phyloP scores from a whole-genome alignment of 2,797 vertebrate species.

The Hybognathus amarus region DNA sequence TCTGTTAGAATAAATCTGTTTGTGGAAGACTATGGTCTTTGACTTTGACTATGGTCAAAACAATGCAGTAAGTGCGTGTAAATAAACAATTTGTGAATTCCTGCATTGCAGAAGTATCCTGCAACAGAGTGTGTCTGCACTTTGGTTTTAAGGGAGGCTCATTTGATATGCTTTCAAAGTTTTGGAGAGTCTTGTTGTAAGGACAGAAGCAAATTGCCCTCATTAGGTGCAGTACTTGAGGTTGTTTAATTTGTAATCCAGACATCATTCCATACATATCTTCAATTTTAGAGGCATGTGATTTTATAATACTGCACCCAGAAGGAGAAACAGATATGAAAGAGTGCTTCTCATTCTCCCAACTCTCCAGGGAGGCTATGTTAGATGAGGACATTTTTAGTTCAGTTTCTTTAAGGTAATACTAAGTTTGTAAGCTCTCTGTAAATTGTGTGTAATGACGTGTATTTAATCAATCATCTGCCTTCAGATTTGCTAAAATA shows the following conservation, averaged over 20 bases:
- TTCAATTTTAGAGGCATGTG: constrained; percentile 31
- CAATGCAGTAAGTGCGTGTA: background rate
- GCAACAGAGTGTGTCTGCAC: background rate
- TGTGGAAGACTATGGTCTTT: background rate
- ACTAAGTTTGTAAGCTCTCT: background rate
- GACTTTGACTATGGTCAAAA: background rate
- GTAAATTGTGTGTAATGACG: background rate
- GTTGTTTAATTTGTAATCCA: constrained; percentile 39
- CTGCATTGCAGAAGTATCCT: background rate
- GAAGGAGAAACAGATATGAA: constrained; percentile 13
- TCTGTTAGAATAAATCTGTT: background rate
- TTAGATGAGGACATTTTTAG: background rate
- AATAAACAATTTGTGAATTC: constrained; percentile 14
- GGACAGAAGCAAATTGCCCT: constrained; percentile 39
- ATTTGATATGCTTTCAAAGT: constrained; percentile 44
- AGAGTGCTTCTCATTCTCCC: constrained; percentile 27
- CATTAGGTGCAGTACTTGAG: constrained; percentile 41
- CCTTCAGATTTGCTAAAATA: background rate
- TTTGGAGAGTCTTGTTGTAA: constrained; percentile 21
- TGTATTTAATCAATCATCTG: background rate
- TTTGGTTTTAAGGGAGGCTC: background rate
- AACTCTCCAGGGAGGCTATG: background rate
- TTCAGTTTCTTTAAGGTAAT: background rate
- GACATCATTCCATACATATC: constrained; percentile 38
- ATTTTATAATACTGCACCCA: constrained; percentile 24